Conservation (phyloP, 2,888 invertebrate species). For the Aquatica leii region DNA sequence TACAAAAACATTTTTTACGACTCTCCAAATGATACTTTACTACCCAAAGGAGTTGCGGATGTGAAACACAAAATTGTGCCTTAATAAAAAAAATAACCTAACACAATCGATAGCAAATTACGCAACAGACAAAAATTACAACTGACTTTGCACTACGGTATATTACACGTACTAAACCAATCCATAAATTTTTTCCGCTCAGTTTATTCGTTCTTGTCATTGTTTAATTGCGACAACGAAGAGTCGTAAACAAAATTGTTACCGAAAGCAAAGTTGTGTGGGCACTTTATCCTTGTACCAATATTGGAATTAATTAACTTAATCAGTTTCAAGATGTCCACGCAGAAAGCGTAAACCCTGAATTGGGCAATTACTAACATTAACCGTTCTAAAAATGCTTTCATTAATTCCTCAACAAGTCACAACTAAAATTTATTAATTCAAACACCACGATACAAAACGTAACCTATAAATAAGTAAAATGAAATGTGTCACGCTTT, state of each 20-base stretch:
- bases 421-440: neutral
- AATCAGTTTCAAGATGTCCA: no score
- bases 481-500: neutral
- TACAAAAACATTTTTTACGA: constrained; percentile 16
- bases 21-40: constrained; percentile 14
- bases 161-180: neutral
- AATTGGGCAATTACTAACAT: no score
- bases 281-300: no score
- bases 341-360: no score
- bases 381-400: no score
- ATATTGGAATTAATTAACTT: no score
- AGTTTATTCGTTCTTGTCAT: neutral
- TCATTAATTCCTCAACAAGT: neutral
- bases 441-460: neutral
- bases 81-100: constrained; percentile 4
- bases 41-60: constrained; percentile 14
- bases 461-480: neutral
- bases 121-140: neutral
- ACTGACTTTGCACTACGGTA: neutral
- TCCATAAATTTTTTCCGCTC: neutral
- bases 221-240: no score
- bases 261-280: no score
- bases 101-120: constrained; percentile 8
- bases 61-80: constrained; percentile 14
- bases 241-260: no score